Conservation (phyloP, 2,888 invertebrate species). For the Agonopterix arenella region DNA sequence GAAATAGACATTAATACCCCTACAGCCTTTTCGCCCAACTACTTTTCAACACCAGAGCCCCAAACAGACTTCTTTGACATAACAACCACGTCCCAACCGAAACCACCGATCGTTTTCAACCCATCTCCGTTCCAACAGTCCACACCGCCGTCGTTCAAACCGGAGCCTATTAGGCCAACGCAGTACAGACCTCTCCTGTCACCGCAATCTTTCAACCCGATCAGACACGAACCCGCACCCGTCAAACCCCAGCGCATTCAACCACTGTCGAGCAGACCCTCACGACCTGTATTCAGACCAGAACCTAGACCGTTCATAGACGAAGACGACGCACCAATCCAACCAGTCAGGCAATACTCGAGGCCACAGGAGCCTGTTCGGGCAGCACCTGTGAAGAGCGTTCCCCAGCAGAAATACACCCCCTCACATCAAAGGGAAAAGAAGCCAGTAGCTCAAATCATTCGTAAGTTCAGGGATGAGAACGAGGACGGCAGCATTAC, state of each 20-base stretch:
- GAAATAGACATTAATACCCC: slow-evolving; percentile 75
- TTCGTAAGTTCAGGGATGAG: slow-evolving; percentile 85
- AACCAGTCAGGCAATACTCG: slow-evolving; percentile 63
- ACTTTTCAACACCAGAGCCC: slow-evolving; percentile 58
- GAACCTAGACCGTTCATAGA: slow-evolving; percentile 63
- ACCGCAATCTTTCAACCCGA: slow-evolving; percentile 56
- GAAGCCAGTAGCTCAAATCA: slow-evolving; percentile 84
- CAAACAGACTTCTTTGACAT: slow-evolving; percentile 67
- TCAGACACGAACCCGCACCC: slow-evolving; percentile 52
- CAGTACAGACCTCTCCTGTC: slow-evolving; percentile 59
- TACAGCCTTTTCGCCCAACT: slow-evolving; percentile 61
- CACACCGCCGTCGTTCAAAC: slow-evolving; percentile 46
- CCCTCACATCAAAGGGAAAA: slow-evolving; percentile 65
- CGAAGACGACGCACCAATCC: slow-evolving; percentile 60
- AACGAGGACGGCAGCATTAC: slow-evolving; percentile 89
- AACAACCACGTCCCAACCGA: slow-evolving; percentile 64
- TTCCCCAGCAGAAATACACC: slow-evolving; percentile 59
- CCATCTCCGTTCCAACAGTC: slow-evolving; percentile 60
- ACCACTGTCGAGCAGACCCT: slow-evolving; percentile 66
- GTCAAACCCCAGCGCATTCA: slow-evolving; percentile 64
- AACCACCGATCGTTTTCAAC: slow-evolving; percentile 62
- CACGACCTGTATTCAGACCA: slow-evolving; percentile 71
- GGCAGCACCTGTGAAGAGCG: slow-evolving; percentile 47
- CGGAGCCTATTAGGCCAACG: slow-evolving; percentile 63
- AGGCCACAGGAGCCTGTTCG: slow-evolving; percentile 60